Conservation (phyloP, 35 echinoderm and acorn worm species). For the Ophioderma brevispina region DNA sequence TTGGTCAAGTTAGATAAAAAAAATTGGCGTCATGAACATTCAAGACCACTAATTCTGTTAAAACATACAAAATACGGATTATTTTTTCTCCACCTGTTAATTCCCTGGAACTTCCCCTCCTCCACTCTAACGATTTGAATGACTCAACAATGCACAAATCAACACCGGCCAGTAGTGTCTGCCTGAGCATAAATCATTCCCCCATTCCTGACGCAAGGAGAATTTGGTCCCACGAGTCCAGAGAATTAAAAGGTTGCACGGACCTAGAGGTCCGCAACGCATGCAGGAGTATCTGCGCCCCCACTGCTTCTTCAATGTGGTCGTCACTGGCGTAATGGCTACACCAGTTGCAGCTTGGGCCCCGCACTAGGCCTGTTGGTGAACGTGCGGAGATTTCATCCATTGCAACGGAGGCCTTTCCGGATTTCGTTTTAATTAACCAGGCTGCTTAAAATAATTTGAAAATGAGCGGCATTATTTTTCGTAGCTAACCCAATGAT, state of each 20-base stretch:
- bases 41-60: no score
- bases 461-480: no score
- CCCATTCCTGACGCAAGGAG: constrained; percentile 80
- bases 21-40: no score
- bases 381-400: not conserved
- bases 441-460: no score
- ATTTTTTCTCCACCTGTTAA: no score
- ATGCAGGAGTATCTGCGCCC: constrained; percentile 76
- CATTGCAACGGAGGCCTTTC: constrained; percentile 12
- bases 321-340: constrained; percentile 15
- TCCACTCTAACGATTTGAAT: constrained; percentile 79
- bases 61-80: no score
- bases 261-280: constrained; percentile 74
- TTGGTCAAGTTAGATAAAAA: no score
- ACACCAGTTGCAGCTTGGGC: no score
- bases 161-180: constrained; percentile 87
- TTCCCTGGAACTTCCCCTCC: not conserved
- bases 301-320: constrained; percentile 81
- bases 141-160: constrained; percentile 87
- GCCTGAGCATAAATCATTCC: constrained; percentile 91
- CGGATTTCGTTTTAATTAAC: constrained; percentile 24
- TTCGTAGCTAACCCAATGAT: no score
- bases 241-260: constrained; percentile 78
- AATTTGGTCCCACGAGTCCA: constrained; percentile 72
- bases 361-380: constrained; percentile 34